Evolutionary conservation across 2,113 vertebrate genomes (phyloP).

Genomic region (zebrafish (Danio rerio)): GRCz12tu NC_133179.1:17575501-17576000

Average conservation of each 20-base stretch:
- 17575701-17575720: conserved; percentile 5
- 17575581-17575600: conserved; percentile 58
- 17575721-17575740: conserved; percentile 28
- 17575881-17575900: conserved; percentile 84
- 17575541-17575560: background rate
- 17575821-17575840: conserved; percentile 82
- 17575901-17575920: conserved; percentile 98
- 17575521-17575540: conserved; percentile 35
- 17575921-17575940: conserved; percentile 99
- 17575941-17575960: conserved; percentile 99
- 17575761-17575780: conserved; percentile 65
- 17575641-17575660: conserved; percentile 51
- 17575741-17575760: conserved; percentile 47
- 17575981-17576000: conserved; percentile 92
- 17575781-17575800: conserved; percentile 96
- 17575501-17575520: conserved; percentile 45
- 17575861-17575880: conserved; percentile 91
- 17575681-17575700: background rate
- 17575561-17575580: conserved; percentile 39
- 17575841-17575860: conserved; percentile 79
- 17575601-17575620: conserved; percentile 55
- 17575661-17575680: conserved; percentile 51
- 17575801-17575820: conserved; percentile 98
- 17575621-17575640: conserved; percentile 56
- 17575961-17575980: conserved; percentile 94